Percentiles rank a stretch among this genome's conserved stretches.
Evolutionary conservation across 2,797 vertebrate species (phyloP).

Genomic region (Melopsittacus undulatus): DNA sequence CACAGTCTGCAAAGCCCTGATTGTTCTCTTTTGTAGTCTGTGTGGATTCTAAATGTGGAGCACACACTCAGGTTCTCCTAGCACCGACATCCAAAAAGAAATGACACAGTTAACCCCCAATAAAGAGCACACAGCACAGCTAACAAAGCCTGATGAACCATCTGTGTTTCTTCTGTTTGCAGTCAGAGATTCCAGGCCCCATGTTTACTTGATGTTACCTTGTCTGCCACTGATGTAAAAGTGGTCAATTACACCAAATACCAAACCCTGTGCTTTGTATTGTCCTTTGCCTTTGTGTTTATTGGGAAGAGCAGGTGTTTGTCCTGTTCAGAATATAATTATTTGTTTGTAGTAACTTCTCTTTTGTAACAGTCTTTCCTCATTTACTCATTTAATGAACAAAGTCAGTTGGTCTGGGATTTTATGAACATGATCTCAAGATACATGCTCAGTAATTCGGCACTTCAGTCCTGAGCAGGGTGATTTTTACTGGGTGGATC

Average conservation of each 20-base stretch:
- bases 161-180: neutral
- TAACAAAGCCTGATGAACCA: neutral
- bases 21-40: neutral
- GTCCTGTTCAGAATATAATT: neutral
- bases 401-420: conserved; percentile 32
- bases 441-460: conserved; percentile 47
- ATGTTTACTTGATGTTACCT: neutral
- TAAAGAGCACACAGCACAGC: neutral
- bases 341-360: neutral
- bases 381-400: conserved; percentile 20
- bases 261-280: neutral
- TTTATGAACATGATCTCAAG: conserved; percentile 68
- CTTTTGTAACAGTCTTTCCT: neutral
- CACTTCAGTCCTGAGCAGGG: conserved; percentile 68
- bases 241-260: neutral
- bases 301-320: neutral
- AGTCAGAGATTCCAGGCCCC: neutral
- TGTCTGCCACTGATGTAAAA: neutral
- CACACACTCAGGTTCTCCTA: neutral
- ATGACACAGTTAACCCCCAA: neutral
- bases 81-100: neutral
- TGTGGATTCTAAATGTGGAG: neutral
- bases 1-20: neutral
- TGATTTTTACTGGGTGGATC: conserved; percentile 74
- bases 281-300: neutral